Evolutionary conservation across 64 coral and sea anemone species (phyloP).

Genomic region (Orbicella faveolata): DNA sequence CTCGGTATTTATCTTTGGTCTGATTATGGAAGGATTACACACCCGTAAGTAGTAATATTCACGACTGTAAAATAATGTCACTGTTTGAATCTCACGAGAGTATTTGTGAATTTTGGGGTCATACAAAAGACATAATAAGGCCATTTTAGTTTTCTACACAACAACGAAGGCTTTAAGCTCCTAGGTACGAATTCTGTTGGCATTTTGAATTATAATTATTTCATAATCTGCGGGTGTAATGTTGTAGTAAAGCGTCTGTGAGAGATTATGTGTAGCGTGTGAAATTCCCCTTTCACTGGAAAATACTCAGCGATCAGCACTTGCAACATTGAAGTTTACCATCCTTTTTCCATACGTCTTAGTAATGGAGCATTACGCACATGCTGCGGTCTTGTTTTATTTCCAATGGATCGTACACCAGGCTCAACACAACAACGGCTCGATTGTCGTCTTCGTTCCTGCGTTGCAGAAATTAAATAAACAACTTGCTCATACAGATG

Average conservation of each 20-base stretch:
- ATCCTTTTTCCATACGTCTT: too few species aligned
- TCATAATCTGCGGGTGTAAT: neutral
- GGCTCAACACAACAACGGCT: too few species aligned
- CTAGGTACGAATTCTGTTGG: neutral
- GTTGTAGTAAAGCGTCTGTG: neutral
- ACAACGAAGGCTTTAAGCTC: neutral
- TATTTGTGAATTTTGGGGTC: neutral
- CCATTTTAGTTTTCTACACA: neutral
- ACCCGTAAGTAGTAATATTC: slow-evolving; percentile 13
- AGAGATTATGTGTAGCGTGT: too few species aligned
- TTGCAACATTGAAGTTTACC: too few species aligned
- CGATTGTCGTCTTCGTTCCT: too few species aligned
- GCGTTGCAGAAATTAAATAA: too few species aligned
- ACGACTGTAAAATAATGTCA: neutral
- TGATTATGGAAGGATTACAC: neutral
- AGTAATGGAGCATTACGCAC: too few species aligned
- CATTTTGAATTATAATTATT: neutral
- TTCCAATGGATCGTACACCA: too few species aligned
- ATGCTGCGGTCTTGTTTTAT: too few species aligned
- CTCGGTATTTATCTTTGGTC: neutral
- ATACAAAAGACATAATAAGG: neutral
- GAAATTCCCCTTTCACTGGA: too few species aligned
- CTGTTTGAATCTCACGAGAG: neutral
- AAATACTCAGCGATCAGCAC: too few species aligned
- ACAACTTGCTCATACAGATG: too few species aligned